phyloP scores from a whole-genome alignment of 23 tunicate genomes.

The Botrylloides violaceus region DNA sequence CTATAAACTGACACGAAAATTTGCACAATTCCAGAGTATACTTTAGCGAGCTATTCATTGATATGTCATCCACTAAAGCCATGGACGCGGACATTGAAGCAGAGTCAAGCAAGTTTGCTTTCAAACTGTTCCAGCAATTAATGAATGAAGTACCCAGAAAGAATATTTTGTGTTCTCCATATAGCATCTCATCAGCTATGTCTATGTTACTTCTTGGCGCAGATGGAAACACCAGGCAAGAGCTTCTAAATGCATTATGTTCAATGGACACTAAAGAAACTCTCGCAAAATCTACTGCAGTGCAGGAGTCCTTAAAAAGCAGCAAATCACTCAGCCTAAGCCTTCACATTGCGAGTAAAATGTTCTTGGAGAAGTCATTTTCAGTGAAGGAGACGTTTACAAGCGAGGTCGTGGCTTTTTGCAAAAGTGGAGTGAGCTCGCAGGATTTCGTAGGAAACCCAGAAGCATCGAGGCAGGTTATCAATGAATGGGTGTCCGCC shows the following conservation, averaged over 20 bases:
- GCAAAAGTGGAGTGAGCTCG: slow-evolving; percentile 4
- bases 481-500: slow-evolving; percentile 49
- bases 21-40: too few species aligned
- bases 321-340: not conserved
- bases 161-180: slow-evolving; percentile 47
- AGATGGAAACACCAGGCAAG: slow-evolving; percentile 21
- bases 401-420: slow-evolving; percentile 20
- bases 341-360: slow-evolving; percentile 10
- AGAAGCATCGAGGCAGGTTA: slow-evolving; percentile 23
- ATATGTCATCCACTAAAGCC: too few species aligned
- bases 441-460: slow-evolving; percentile 33
- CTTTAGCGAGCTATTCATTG: too few species aligned
- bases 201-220: slow-evolving; percentile 37
- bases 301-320: not conserved
- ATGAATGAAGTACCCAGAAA: not conserved
- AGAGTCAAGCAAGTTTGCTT: slow-evolving; percentile 14
- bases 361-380: slow-evolving; percentile 29
- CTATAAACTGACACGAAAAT: too few species aligned
- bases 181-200: slow-evolving; percentile 40
- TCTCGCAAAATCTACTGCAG: too few species aligned
- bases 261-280: too few species aligned
- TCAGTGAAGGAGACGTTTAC: slow-evolving; percentile 15
- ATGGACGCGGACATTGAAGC: too few species aligned
- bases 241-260: slow-evolving; percentile 11
- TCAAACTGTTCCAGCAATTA: slow-evolving; percentile 2